Base-by-base conservation (phyloP, 2,888 invertebrate genomes). In the Agrotis puta region DNA sequence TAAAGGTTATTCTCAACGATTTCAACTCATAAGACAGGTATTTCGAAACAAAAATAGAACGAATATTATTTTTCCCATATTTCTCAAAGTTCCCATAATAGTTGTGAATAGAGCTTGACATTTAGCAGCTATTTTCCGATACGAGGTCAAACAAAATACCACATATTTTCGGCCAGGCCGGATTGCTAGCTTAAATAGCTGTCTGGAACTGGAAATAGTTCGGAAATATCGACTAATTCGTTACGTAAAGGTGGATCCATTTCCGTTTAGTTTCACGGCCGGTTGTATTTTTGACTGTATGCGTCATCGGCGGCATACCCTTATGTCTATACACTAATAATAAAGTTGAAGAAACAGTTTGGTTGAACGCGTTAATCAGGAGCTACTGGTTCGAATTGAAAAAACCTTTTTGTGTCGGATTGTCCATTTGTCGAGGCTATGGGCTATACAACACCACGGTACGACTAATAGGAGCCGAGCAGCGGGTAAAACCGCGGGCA, bases 111-210 rank as follows among this genome's bases (percentile, higher is more conserved):
- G 22, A 20, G 20, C 39, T 7, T 7, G 3, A 20, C 53, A 43
- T 61, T 47, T 39, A 56, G 27, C 9, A 27, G 9, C 18, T 53
- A 66, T 39, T 67, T 33, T 11, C 18, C 39, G 14, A 50, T 65
- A 45, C 56, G 9, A 79, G 54, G 61, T 63, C 71, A 74, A 20
- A 18, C 51, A 54, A 58, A 81, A 81, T 70, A 51, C 20, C 79
- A 63, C 53, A 53, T 53, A 68, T 71, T 68, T 68, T 33, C 18
- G 27, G 2, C 33, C 43, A 18, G 11, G 13, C 43, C 6, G 45
- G 27, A 14, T 54, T 22, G 14, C 14, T 13, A 9, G 50, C 50
- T 43, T 33, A 61, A 77, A 66, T 70, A 47, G 33, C 64, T 39
- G 66, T 56, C 56, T 58, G n/a, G 14, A 13, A 27, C 77, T 20